These are phyloP conservation scores for Anser cygnoides DNA, from an alignment of 2,113 vertebrate genomes.

Conservation along the genomic window DNA sequence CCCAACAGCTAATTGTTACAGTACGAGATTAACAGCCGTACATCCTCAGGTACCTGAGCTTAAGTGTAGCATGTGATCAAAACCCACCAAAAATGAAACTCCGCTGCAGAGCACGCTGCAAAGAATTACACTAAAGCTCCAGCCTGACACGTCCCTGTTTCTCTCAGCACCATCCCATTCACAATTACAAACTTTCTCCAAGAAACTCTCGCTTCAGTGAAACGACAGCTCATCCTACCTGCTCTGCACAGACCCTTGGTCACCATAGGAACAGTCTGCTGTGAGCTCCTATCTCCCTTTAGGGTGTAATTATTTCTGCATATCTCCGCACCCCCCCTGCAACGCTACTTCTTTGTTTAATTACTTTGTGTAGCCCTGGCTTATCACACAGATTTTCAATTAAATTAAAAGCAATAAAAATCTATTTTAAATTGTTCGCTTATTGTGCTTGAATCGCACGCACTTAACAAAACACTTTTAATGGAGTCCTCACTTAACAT, in stretches of 20 bases:
- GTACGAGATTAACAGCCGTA: not conserved
- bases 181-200: not conserved
- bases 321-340: not conserved
- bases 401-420: conserved; percentile 55
- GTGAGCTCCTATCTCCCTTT: not conserved
- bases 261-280: not conserved
- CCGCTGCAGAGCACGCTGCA: not conserved
- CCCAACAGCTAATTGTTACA: not conserved
- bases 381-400: conserved; percentile 41
- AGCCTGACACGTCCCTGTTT: not conserved
- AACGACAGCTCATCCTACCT: not conserved
- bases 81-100: not conserved
- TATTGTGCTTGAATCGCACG: conserved; percentile 26
- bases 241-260: not conserved
- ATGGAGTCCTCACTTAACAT: conserved; percentile 24
- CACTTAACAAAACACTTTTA: conserved; percentile 32
- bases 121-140: not conserved
- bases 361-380: not conserved
- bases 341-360: not conserved
- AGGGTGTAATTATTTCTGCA: conserved; percentile 14
- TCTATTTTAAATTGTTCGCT: conserved; percentile 23
- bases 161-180: not conserved
- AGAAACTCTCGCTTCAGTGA: not conserved
- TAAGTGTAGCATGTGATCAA: not conserved
- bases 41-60: not conserved